These are phyloP conservation scores for Lethrus apterus DNA, from an alignment of 1,140 invertebrate genomes.

Conservation along the genomic window DNA sequence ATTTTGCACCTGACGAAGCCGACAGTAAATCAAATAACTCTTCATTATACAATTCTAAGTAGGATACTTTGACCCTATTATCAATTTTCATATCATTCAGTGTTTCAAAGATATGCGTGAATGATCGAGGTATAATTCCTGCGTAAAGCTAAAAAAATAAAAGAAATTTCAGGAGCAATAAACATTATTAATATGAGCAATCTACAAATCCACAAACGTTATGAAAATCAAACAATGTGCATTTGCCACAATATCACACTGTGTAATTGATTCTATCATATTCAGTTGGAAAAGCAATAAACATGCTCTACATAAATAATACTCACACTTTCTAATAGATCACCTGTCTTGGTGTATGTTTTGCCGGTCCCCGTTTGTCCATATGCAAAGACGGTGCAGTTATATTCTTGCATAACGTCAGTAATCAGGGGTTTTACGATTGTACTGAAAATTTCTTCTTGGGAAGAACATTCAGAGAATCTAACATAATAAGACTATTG, in stretches of 20 bases:
- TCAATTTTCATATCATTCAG: slow-evolving; percentile 67
- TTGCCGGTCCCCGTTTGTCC: slow-evolving; percentile 97
- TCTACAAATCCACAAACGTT: no score
- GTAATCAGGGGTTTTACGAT: slow-evolving; percentile 84
- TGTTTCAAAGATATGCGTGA: slow-evolving; percentile 79
- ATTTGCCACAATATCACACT: no score
- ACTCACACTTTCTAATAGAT: slow-evolving; percentile 71
- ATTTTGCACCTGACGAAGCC: slow-evolving; percentile 20
- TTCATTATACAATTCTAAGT: slow-evolving; percentile 96
- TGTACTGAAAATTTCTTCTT: slow-evolving; percentile 82
- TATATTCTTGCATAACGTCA: slow-evolving; percentile 90
- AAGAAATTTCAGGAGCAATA: no score
- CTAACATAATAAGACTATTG: no score
- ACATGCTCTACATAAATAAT: no score
- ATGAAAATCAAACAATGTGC: no score
- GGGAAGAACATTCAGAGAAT: no score
- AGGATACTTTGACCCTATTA: slow-evolving; percentile 86
- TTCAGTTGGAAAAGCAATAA: no score
- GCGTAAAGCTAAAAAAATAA: slow-evolving; percentile 38
- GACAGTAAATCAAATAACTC: slow-evolving; percentile 90
- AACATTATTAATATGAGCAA: no score
- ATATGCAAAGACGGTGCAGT: slow-evolving; percentile 98
- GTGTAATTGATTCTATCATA: no score
- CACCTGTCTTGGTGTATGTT: slow-evolving; percentile 97
- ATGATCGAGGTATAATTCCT: slow-evolving; percentile 77